phyloP scores from a whole-genome alignment of 2,797 vertebrate species.

The Premnoplex brunnescens region DNA sequence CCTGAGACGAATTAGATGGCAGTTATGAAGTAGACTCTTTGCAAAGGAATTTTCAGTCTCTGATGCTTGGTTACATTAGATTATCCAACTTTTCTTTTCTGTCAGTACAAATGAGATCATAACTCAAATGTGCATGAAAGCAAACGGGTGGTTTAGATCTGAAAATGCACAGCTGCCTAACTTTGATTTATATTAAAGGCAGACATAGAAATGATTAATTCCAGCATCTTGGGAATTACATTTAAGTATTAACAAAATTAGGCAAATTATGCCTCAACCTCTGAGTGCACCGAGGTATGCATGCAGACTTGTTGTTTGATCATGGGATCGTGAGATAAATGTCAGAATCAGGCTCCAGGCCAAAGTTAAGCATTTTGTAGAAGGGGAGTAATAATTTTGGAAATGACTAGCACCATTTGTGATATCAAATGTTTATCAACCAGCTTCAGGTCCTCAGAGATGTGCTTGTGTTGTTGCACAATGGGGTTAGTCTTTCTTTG shows the following conservation, averaged over 20 bases:
- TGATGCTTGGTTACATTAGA: background rate
- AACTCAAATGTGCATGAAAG: constrained; percentile 25
- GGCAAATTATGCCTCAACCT: background rate
- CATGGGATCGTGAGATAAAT: background rate
- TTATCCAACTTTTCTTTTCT: constrained; percentile 19
- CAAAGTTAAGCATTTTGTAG: background rate
- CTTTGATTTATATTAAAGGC: constrained; percentile 57
- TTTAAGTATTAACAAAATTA: constrained; percentile 56
- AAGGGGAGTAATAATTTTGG: background rate
- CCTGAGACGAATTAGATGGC: constrained; percentile 9
- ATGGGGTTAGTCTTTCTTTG: background rate
- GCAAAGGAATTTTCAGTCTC: constrained; percentile 14
- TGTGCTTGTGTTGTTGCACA: background rate
- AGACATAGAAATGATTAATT: constrained; percentile 27
- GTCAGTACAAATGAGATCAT: constrained; percentile 40
- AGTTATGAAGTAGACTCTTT: background rate
- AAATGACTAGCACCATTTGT: background rate
- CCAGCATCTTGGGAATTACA: constrained; percentile 28
- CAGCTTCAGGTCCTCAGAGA: background rate
- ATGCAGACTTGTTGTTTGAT: background rate
- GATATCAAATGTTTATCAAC: background rate
- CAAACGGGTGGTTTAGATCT: constrained; percentile 7
- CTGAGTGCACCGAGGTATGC: background rate
- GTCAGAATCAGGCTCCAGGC: background rate
- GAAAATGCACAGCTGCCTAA: constrained; percentile 27